phyloP scores from a whole-genome alignment of 2,888 invertebrate genomes.

The Drosophila parthenogenetica region DNA sequence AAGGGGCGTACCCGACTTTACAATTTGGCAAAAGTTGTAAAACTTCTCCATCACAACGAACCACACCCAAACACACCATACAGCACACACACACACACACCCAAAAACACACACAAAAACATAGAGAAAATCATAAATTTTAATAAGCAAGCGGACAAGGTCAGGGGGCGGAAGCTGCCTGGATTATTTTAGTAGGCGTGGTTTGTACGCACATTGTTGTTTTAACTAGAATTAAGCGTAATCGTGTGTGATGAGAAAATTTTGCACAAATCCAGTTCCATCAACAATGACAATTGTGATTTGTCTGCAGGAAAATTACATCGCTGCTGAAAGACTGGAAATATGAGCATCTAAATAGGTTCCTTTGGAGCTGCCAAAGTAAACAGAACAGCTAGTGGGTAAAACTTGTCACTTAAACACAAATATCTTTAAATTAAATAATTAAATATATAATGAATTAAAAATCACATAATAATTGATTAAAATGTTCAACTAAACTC shows the following conservation, averaged over 20 bases:
- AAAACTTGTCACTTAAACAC: too few relatives aligned
- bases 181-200: too few relatives aligned
- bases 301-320: not conserved
- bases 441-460: too few relatives aligned
- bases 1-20: conserved; percentile 45
- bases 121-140: conserved; percentile 59
- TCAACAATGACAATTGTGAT: conserved; percentile 18
- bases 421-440: too few relatives aligned
- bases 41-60: conserved; percentile 50
- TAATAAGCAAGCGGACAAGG: conserved; percentile 48
- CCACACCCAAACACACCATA: conserved; percentile 8
- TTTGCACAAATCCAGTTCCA: conserved; percentile 13
- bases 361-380: too few relatives aligned
- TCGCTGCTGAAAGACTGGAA: not conserved
- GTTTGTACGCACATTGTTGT: conserved; percentile 15
- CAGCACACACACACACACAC: not conserved
- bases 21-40: conserved; percentile 66
- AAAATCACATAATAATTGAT: too few relatives aligned
- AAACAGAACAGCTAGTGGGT: too few relatives aligned
- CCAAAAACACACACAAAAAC: not conserved
- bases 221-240: conserved; percentile 45
- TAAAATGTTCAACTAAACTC: too few relatives aligned
- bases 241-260: conserved; percentile 41
- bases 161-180: not conserved
- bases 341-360: too few relatives aligned